A percentile compares a stretch with the other conserved stretches of the same genome.
Evolutionary conservation across 2,888 invertebrate genomes (phyloP).

Genomic region (Monoplex corrugatus): DNA sequence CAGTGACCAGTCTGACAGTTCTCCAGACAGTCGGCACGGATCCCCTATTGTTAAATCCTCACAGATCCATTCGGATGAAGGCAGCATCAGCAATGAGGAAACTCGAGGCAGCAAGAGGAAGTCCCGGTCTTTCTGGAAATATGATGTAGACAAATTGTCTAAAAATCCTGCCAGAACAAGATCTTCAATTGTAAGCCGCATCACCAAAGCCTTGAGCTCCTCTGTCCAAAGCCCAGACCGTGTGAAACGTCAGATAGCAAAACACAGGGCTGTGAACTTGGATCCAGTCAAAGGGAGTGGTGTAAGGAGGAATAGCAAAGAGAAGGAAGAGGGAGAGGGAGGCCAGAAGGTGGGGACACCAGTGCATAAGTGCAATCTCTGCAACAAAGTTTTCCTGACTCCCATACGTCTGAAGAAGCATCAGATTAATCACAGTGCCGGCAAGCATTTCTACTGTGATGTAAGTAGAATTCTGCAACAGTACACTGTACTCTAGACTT

Average conservation of each 20-base stretch:
- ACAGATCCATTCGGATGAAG: background rate
- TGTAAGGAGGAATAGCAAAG: no score
- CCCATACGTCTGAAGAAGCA: background rate
- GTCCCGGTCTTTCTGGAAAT: background rate
- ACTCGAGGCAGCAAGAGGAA: background rate
- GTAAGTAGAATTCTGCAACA: slow-evolving; percentile 5
- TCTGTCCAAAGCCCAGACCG: background rate
- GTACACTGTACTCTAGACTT: no score
- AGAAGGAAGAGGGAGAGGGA: background rate
- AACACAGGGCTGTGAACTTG: no score
- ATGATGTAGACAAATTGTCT: background rate
- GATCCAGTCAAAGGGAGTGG: no score
- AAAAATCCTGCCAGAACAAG: background rate
- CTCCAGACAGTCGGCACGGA: background rate
- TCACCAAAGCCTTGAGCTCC: slow-evolving; percentile 32
- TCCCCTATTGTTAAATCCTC: background rate
- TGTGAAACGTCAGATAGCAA: no score
- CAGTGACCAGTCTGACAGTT: background rate
- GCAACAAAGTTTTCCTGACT: background rate
- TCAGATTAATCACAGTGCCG: background rate
- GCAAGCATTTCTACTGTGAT: slow-evolving; percentile 37
- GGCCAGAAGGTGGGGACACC: background rate
- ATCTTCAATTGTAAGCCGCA: slow-evolving; percentile 13
- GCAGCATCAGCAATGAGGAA: background rate
- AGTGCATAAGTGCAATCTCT: background rate